Conservation (phyloP, 2,113 vertebrate genomes). For the Pungitius pungitius region DNA sequence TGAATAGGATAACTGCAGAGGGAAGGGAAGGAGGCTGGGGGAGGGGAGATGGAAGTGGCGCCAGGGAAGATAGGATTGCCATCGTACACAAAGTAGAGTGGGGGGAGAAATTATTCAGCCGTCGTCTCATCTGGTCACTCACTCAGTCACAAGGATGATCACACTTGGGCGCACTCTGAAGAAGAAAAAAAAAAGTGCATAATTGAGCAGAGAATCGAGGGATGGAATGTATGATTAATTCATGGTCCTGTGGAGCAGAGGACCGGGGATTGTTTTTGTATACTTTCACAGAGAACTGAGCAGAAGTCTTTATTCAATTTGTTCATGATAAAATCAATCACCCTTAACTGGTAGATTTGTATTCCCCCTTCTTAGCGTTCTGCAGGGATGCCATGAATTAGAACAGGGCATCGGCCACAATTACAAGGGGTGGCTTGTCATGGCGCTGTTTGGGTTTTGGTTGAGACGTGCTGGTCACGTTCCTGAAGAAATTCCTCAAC, state of each 20-base stretch:
- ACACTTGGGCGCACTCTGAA: slow-evolving; percentile 57
- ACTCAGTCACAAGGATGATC: slow-evolving; percentile 61
- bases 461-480: slow-evolving; percentile 53
- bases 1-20: slow-evolving; percentile 78
- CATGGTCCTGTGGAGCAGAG: slow-evolving; percentile 65
- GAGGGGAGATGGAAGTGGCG: slow-evolving; percentile 65
- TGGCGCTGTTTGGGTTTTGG: slow-evolving; percentile 52
- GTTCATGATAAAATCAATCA: slow-evolving; percentile 2
- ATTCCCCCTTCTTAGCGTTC: slow-evolving; percentile 3
- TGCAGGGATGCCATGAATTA: slow-evolving; percentile 12
- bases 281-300: slow-evolving; percentile 13
- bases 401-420: slow-evolving; percentile 19
- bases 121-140: slow-evolving; percentile 66
- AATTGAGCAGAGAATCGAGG: slow-evolving; percentile 57
- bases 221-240: slow-evolving; percentile 74
- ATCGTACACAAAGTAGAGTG: slow-evolving; percentile 59
- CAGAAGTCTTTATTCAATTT: background rate
- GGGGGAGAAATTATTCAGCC: slow-evolving; percentile 48
- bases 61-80: slow-evolving; percentile 74
- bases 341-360: background rate
- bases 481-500: slow-evolving; percentile 55
- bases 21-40: slow-evolving; percentile 44
- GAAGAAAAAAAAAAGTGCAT: slow-evolving; percentile 59
- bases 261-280: slow-evolving; percentile 30
- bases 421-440: slow-evolving; percentile 27